Evolutionary conservation across 2,797 vertebrate species (phyloP), one percentile per base, ranked within the genome.

Genomic region (Argentina silus): DNA sequence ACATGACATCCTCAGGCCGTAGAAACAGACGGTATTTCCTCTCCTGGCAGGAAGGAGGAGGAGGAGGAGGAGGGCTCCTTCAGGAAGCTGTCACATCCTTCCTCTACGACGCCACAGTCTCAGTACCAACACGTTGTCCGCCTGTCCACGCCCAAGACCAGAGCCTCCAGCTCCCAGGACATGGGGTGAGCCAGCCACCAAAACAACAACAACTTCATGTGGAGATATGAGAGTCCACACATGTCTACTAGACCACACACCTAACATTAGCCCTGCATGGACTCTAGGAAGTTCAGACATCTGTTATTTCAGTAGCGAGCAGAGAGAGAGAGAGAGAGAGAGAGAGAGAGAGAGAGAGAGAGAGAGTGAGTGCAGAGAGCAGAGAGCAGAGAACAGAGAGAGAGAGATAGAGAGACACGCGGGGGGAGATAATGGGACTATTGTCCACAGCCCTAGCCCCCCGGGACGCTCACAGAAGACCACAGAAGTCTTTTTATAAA

Each of bases 401-500:
- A 53, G 55, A 43, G 67, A 19, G 50, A 55, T 23, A 53, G 79
- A 80, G 76, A 82, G 73, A 81, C 57, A 3, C 42, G 56, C 7
- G 15, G 74, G 27, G 27, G 27, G 27, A 36, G 27, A 36, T 4
- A 56, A 8, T 0, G 48, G 90, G 81, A 91, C 90, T n/a, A 88
- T 90, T 92, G 90, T 91, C 80, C 72, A 67, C 44, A 69, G 82
- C 72, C 66, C 72, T n/a, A 78, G 67, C 68, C 81, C 82, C 82
- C 78, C 51, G 86, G 81, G 80, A 84, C 48, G 17, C 69, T 76
- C 42, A 4, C 74, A 81, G 81, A 84, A 80, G 23, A 77, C 73
- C 77, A n/a, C 77, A 73, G 80, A 88, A 86, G 75, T 85, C 85
- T 90, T 90, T 88, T 88, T 90, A 87, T 89, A 88, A 86, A 83